Evolutionary conservation across 1,140 invertebrate genomes (phyloP).

Genomic region (Parapsyche elsis): DNA sequence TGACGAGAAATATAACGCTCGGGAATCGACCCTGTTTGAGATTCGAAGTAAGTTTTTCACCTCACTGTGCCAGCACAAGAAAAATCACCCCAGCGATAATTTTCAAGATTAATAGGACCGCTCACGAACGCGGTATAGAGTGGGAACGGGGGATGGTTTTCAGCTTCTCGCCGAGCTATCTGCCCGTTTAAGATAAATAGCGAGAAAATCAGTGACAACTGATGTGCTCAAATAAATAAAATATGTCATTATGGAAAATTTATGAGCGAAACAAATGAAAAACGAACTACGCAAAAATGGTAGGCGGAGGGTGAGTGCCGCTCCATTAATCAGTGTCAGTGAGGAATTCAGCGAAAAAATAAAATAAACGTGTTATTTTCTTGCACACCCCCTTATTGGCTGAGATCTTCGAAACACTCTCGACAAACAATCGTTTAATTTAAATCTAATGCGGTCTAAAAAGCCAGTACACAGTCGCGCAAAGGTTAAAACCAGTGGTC

Average conservation of each 20-base stretch:
- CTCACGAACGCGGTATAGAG: neutral
- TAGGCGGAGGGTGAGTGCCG: neutral
- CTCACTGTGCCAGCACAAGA: neutral
- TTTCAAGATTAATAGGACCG: slow-evolving; percentile 18
- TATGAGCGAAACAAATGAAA: slow-evolving; percentile 41
- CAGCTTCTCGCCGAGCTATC: neutral
- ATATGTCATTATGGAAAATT: slow-evolving; percentile 44
- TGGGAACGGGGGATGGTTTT: neutral
- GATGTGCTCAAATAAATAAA: slow-evolving; percentile 42
- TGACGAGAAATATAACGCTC: neutral
- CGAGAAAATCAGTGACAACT: slow-evolving; percentile 28
- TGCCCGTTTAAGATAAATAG: slow-evolving; percentile 17
- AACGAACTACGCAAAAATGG: slow-evolving; percentile 36
- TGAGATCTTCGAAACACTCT: neutral
- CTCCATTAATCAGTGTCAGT: slow-evolving; percentile 36
- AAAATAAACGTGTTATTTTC: slow-evolving; percentile 39
- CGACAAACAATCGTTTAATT: neutral
- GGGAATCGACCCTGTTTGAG: neutral
- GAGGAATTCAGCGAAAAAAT: slow-evolving; percentile 26
- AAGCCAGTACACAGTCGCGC: too few relatives aligned
- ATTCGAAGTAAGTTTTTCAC: slow-evolving; percentile 6
- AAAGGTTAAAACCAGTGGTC: too few relatives aligned
- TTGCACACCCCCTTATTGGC: neutral
- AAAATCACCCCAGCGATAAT: slow-evolving; percentile 20
- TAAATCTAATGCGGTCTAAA: too few relatives aligned